These are phyloP conservation scores for Rhamnusium bicolor DNA, from an alignment of 2,888 invertebrate species.

Conservation along the genomic window DNA sequence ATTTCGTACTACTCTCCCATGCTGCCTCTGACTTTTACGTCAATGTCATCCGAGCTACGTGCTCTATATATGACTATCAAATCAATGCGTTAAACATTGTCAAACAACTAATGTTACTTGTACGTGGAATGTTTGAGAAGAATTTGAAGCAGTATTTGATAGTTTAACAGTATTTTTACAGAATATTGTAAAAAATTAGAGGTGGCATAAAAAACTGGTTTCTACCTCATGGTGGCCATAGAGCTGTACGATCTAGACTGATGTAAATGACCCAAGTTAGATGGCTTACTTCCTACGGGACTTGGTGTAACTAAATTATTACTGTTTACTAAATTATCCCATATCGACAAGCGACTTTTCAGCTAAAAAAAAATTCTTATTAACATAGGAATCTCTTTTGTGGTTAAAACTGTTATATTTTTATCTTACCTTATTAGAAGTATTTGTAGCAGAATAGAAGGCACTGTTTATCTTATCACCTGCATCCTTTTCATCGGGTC, in stretches of 20 bases:
- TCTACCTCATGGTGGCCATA: conserved; percentile 72
- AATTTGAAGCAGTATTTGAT: no score
- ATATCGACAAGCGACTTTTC: conserved; percentile 65
- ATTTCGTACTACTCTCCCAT: no score
- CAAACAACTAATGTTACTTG: no score
- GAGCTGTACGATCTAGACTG: conserved; percentile 73
- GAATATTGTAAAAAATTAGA: background rate
- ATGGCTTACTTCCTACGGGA: conserved; percentile 61
- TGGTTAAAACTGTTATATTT: background rate
- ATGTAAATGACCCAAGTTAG: conserved; percentile 50
- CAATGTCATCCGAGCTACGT: no score
- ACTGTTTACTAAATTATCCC: conserved; percentile 61
- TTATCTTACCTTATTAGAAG: conserved; percentile 58
- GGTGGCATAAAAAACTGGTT: background rate
- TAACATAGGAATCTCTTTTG: conserved; percentile 7
- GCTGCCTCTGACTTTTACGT: no score
- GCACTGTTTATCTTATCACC: conserved; percentile 58
- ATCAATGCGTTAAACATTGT: no score
- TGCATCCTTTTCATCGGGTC: conserved; percentile 77
- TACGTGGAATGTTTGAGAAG: no score
- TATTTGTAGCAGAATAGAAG: conserved; percentile 53
- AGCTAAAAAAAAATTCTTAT: conserved; percentile 53
- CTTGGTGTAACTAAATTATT: conserved; percentile 58
- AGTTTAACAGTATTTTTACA: no score
- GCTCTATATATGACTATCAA: no score